phyloP scores from a whole-genome alignment of 2,797 vertebrate genomes.

The Notoglanidium macrostoma region DNA sequence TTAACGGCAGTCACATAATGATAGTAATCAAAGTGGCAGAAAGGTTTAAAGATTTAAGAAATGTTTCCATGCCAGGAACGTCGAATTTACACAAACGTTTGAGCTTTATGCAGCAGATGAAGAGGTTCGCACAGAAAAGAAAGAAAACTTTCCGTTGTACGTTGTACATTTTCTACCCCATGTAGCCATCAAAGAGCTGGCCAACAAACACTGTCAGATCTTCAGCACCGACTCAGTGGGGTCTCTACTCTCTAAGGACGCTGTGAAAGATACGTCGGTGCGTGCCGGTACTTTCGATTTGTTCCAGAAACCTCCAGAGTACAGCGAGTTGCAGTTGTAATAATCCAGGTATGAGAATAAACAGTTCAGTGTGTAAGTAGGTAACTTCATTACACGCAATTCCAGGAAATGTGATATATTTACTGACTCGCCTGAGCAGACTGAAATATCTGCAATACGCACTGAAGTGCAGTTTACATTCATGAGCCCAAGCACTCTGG shows the following conservation, averaged over 20 bases:
- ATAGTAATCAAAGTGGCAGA: not conserved
- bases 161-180: not conserved
- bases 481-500: not conserved
- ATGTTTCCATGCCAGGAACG: not conserved
- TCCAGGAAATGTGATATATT: not conserved
- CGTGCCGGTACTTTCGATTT: not conserved
- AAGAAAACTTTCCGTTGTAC: not conserved
- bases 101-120: not conserved
- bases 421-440: not conserved
- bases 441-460: not conserved
- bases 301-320: slow-evolving; percentile 7
- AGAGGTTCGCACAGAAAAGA: not conserved
- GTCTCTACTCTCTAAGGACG: slow-evolving; percentile 16
- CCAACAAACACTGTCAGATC: not conserved
- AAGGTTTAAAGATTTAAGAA: not conserved
- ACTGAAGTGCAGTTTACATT: not conserved
- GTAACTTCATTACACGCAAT: not conserved
- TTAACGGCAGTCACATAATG: not conserved
- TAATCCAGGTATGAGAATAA: slow-evolving; percentile 5
- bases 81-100: not conserved
- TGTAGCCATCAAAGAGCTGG: not conserved
- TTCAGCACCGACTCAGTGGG: not conserved
- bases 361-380: not conserved
- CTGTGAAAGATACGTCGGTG: not conserved
- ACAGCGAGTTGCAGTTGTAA: not conserved